Base-by-base conservation (phyloP, 2,888 invertebrate genomes). In the Cylloceria caligata region DNA sequence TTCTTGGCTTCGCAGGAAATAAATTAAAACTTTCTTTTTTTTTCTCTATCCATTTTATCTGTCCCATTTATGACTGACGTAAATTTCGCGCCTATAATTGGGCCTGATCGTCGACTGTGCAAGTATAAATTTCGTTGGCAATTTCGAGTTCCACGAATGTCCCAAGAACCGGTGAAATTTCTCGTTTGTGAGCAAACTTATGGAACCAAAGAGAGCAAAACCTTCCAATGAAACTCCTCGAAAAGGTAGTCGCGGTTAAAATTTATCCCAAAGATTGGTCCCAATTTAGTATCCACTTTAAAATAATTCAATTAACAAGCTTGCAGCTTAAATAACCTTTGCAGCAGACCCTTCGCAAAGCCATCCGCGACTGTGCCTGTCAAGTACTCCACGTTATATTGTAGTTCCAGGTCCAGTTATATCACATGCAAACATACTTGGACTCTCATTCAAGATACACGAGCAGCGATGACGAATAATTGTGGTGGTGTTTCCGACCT, bases 261-360 rank as follows among this genome's bases (percentile, higher is more conserved):
- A n/a, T n/a, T n/a, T n/a, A n/a, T n/a, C n/a, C n/a, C n/a, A n/a
- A n/a, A n/a, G n/a, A n/a, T n/a, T 42, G 42, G 27, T 45, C 42
- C 21, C 81, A 67, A 85, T 85, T 84, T 83, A 78, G 71, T 68
- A 60, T 68, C 52, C 73, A 73, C 77, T 80, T 81, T 71, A 60
- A 49, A 71, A 75, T 74, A 75, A 83, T 83, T 78, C 79, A 77
- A 85, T 84, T 81, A 83, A 69, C 30, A 45, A 55, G 24, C 27
- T 69, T 64, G 21, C 60, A 21, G 45, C 16, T 21, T n/a, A 55
- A 65, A 52, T 16, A n/a, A 16, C 21, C 5, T 60, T 16, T 62
- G 24, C 13, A 16, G 49, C n/a, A n/a, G n/a, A n/a, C n/a, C n/a
- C n/a, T n/a, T n/a, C n/a, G n/a, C n/a, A n/a, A n/a, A n/a, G n/a